A percentile compares a stretch with the other conserved stretches of the same genome.
Evolutionary conservation across 1,140 invertebrate species (phyloP).

Genomic region (Aphelinus certus): DNA sequence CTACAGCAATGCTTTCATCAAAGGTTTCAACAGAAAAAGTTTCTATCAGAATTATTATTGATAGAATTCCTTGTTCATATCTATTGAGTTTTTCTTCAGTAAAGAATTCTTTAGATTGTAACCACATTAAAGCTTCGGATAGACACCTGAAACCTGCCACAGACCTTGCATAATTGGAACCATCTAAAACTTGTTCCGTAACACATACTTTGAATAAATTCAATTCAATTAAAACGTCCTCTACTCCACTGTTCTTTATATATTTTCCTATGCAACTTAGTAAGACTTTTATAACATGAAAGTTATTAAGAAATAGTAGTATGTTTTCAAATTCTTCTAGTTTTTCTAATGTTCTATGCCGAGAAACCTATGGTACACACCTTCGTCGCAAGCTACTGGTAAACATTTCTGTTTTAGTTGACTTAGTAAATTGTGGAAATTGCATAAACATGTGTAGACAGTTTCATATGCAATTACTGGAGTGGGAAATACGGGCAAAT

Average conservation of each 20-base stretch:
- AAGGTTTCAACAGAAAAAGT: not conserved
- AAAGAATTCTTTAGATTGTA: conserved; percentile 38
- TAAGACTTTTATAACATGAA: conserved; percentile 35
- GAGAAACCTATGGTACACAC: conserved; percentile 32
- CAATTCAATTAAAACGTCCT: conserved; percentile 36
- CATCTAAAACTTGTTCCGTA: conserved; percentile 35
- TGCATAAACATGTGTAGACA: conserved; percentile 33
- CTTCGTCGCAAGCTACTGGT: conserved; percentile 33
- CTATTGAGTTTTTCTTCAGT: conserved; percentile 4
- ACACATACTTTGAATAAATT: conserved; percentile 14
- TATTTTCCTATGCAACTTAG: conserved; percentile 37
- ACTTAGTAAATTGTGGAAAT: conserved; percentile 33
- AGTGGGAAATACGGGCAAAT: not conserved
- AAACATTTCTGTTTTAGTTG: conserved; percentile 34
- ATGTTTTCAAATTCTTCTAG: conserved; percentile 34
- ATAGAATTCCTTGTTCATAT: not conserved
- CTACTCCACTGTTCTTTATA: conserved; percentile 36
- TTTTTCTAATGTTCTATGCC: conserved; percentile 7
- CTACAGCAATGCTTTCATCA: not conserved
- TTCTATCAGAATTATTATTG: not conserved
- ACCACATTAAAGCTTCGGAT: conserved; percentile 25
- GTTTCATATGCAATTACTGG: conserved; percentile 27
- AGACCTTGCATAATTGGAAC: conserved; percentile 33
- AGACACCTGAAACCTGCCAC: conserved; percentile 27
- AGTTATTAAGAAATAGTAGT: conserved; percentile 30